Conservation (phyloP, 1,140 invertebrate genomes). For the Medauroidea extradentata region DNA sequence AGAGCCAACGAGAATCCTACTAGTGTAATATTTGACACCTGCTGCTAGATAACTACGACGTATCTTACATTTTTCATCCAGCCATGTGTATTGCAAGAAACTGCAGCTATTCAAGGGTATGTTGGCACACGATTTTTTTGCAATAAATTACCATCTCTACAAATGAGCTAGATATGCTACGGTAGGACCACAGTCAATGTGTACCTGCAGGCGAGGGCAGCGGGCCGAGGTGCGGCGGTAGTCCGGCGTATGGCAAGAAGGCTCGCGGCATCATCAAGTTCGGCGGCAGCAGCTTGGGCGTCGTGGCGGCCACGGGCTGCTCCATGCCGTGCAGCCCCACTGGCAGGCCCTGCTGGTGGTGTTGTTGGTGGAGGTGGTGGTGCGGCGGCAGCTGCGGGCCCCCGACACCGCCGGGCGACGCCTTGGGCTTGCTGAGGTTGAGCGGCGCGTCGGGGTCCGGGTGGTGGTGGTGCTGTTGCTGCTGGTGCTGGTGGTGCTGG, state of each 20-base stretch:
- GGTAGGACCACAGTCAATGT: too few relatives aligned
- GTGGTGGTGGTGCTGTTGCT: slow-evolving; percentile 42
- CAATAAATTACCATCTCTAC: too few relatives aligned
- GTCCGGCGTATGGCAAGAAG: slow-evolving; percentile 54
- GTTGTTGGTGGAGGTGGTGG: slow-evolving; percentile 40
- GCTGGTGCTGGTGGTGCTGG: slow-evolving; percentile 43
- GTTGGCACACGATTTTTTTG: too few relatives aligned
- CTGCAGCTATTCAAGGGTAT: too few relatives aligned
- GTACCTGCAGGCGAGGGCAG: slow-evolving; percentile 35
- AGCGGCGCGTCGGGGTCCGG: slow-evolving; percentile 74
- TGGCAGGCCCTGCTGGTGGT: slow-evolving; percentile 30
- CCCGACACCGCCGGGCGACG: slow-evolving; percentile 20
- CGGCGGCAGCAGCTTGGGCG: slow-evolving; percentile 53
- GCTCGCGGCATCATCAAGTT: slow-evolving; percentile 52
- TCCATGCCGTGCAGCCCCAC: slow-evolving; percentile 39
- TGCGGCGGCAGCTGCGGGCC: slow-evolving; percentile 40
- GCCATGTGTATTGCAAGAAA: too few relatives aligned
- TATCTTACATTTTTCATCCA: too few relatives aligned
- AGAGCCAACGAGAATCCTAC: too few relatives aligned
- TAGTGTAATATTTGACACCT: too few relatives aligned
- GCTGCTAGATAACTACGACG: too few relatives aligned
- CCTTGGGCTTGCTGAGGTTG: slow-evolving; percentile 84
- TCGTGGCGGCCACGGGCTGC: slow-evolving; percentile 54
- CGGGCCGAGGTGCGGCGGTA: slow-evolving; percentile 51
- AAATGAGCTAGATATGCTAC: too few relatives aligned